These are phyloP conservation scores for Mimas tiliae DNA, from an alignment of 2,888 invertebrate genomes.

Conservation along the genomic window DNA sequence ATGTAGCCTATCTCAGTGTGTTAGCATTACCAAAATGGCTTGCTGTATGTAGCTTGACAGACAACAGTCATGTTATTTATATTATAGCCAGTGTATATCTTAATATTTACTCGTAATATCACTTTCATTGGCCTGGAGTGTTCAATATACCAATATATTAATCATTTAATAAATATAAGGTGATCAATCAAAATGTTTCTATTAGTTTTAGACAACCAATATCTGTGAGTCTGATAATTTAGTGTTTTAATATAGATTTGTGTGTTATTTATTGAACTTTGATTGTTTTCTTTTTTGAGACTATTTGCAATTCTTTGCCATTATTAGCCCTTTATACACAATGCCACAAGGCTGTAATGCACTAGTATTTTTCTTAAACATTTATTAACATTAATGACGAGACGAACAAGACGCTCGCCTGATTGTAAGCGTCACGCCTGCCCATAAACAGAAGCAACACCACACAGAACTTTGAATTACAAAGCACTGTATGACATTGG, in stretches of 20 bases:
- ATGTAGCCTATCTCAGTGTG: conserved; percentile 35
- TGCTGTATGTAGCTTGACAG: conserved; percentile 59
- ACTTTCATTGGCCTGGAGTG: conserved; percentile 53
- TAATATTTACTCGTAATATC: conserved; percentile 26
- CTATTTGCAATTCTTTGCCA: too few species aligned
- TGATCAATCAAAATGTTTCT: conserved; percentile 23
- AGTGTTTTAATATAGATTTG: conserved; percentile 29
- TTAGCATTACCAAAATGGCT: conserved; percentile 42
- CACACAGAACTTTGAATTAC: too few species aligned
- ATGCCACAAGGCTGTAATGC: too few species aligned
- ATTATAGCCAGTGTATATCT: conserved; percentile 26
- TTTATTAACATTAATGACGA: too few species aligned
- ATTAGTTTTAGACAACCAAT: conserved; percentile 30
- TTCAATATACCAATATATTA: conserved; percentile 52
- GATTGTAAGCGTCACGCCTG: too few species aligned
- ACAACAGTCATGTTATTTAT: conserved; percentile 52
- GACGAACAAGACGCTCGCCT: too few species aligned
- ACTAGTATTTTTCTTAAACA: too few species aligned
- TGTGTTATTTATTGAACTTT: neutral
- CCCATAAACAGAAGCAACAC: too few species aligned
- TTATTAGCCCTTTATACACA: too few species aligned
- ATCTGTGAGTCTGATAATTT: conserved; percentile 36
- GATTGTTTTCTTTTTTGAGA: neutral
- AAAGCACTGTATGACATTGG: too few species aligned
- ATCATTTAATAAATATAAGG: conserved; percentile 31